Evolutionary conservation across 2,797 vertebrate genomes (phyloP).

Genomic region (Botia almorhae): DNA sequence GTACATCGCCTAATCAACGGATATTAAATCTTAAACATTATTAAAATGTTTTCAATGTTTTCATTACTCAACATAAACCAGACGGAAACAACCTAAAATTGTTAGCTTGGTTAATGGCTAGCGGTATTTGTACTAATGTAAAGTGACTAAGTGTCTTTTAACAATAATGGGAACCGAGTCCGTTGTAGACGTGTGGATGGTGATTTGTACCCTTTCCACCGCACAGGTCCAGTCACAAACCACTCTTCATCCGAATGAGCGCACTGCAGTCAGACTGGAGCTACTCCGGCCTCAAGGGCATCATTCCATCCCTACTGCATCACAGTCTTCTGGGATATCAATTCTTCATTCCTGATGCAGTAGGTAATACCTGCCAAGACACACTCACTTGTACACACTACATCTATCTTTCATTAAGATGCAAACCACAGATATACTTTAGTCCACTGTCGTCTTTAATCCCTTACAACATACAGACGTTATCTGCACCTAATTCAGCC

Average conservation of each 20-base stretch:
- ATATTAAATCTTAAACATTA: no score
- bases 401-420: neutral
- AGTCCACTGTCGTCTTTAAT: neutral
- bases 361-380: constrained; percentile 81
- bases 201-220: constrained; percentile 2
- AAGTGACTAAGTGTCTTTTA: neutral
- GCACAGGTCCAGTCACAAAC: constrained; percentile 84
- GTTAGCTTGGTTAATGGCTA: no score
- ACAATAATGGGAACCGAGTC: neutral
- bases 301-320: constrained; percentile 90
- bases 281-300: constrained; percentile 83
- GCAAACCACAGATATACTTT: neutral
- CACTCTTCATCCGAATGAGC: constrained; percentile 85
- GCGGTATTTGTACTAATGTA: no score
- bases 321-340: constrained; percentile 91
- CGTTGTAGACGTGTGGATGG: neutral
- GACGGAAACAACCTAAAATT: no score
- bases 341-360: constrained; percentile 92
- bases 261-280: constrained; percentile 85
- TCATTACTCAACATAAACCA: no score
- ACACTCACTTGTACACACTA: no score
- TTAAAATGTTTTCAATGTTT: no score
- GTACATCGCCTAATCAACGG: no score
- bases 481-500: no score
- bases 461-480: neutral